Conservation (phyloP, 1,140 invertebrate species). For the Lordiphosa stackelbergi region DNA sequence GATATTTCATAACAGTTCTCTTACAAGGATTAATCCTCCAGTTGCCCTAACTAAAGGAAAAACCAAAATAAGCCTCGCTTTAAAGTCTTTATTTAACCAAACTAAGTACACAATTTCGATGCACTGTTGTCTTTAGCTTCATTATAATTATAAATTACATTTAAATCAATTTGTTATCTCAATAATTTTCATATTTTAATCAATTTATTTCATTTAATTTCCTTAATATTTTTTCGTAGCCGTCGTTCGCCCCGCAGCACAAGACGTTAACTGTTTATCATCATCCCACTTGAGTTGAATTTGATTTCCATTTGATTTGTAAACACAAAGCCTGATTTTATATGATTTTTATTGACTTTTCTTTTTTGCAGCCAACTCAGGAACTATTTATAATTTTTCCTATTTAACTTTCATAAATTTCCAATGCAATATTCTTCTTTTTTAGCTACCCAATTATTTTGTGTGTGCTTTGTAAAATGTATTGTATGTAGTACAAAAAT, state of each 20-base stretch:
- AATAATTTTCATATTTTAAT: constrained; percentile 21
- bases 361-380: constrained; percentile 60
- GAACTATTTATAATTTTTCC: constrained; percentile 39
- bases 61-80: too few species aligned
- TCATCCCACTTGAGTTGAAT: constrained; percentile 50
- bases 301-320: constrained; percentile 30
- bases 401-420: constrained; percentile 3
- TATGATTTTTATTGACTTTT: constrained; percentile 26
- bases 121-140: too few species aligned
- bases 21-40: too few species aligned
- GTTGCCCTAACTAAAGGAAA: too few species aligned
- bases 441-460: constrained; percentile 14
- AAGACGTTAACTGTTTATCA: constrained; percentile 50
- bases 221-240: constrained; percentile 71
- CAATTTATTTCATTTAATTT: constrained; percentile 20
- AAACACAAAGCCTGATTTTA: constrained; percentile 15
- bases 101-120: too few species aligned
- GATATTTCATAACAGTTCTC: too few species aligned
- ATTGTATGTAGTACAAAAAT: constrained; percentile 20
- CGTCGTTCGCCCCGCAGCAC: constrained; percentile 78
- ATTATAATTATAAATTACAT: too few species aligned
- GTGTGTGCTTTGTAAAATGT: constrained; percentile 20
- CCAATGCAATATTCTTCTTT: constrained; percentile 23
- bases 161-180: too few species aligned
- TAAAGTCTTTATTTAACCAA: too few species aligned